A percentile compares a stretch with the other conserved stretches of the same genome.
Conservation (phyloP, 2,888 invertebrate species). For the Pheosia gnoma region DNA sequence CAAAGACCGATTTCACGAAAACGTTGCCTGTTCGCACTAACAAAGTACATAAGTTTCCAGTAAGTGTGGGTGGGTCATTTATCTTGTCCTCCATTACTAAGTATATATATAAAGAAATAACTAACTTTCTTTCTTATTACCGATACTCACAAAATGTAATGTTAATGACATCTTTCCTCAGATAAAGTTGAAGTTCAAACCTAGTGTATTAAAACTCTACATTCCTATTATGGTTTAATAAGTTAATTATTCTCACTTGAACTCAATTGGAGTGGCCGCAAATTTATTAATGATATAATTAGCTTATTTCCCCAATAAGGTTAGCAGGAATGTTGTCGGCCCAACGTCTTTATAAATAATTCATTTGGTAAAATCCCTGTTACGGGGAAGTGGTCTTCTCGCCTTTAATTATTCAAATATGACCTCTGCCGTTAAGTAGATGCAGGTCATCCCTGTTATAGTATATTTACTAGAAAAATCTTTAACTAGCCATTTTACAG, state of each 20-base stretch:
- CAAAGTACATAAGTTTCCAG: no score
- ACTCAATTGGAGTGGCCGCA: neutral
- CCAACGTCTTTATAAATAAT: constrained; percentile 26
- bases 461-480: neutral
- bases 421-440: constrained; percentile 23
- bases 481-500: no score
- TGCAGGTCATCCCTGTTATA: constrained; percentile 12
- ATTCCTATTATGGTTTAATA: neutral
- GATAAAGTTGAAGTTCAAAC: no score
- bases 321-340: constrained; percentile 22
- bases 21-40: no score
- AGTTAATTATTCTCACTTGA: neutral
- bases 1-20: no score
- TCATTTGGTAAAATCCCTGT: constrained; percentile 28
- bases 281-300: constrained; percentile 21
- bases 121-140: no score
- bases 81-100: no score
- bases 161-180: no score
- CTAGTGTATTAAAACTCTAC: no score
- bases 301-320: constrained; percentile 17
- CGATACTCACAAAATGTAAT: no score
- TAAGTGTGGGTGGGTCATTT: no score
- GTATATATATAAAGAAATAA: no score
- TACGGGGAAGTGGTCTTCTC: constrained; percentile 21
- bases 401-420: constrained; percentile 32